Evolutionary conservation across 1,140 invertebrate species (phyloP), one percentile per base, ranked within the genome.

Genomic region (Batillaria attramentaria): DNA sequence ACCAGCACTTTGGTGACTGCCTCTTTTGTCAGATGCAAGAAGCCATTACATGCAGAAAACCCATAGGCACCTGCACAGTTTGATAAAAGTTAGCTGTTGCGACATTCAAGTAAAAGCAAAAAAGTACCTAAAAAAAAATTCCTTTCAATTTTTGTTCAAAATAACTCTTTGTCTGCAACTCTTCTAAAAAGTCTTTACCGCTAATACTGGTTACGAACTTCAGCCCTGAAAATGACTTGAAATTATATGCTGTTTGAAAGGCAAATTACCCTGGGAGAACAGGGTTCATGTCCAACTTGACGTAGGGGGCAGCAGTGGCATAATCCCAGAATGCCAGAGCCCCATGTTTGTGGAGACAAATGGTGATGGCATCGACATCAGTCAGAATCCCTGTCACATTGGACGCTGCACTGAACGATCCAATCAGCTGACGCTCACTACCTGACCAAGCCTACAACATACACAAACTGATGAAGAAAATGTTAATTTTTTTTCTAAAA

Each of bases 241-340:
- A n/a, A n/a, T n/a, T n/a, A n/a, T n/a, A n/a, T n/a, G n/a, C n/a
- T n/a, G n/a, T n/a, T n/a, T n/a, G n/a, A n/a, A n/a, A n/a, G n/a
- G n/a, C n/a, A n/a, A n/a, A n/a, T 39, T 94, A 94, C 41, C 93
- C 93, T 3, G 93, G 91, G 69, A 94, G 89, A 78, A 93, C 90
- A 3, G 96, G 96, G 88, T 98, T 98, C 95, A 98, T 97, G 85
- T 97, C 95, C 80, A 98, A 93, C 57, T 93, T 92, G 0, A 95
- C 92, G 85, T 95, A 95, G 0, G 96, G 95, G 2, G 95, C 96
- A 66, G 95, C 95, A 13, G 95, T 93, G 5, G 96, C 96, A 90
- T 96, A 98, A 90, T 98, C 97, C 87, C 96, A 98, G 85, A 98
- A 94, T 3, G 95, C 94, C 72, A 96, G 92, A 3, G 96, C 96